phyloP scores from a whole-genome alignment of 2,888 invertebrate genomes.

The Sympetrum striolatum region DNA sequence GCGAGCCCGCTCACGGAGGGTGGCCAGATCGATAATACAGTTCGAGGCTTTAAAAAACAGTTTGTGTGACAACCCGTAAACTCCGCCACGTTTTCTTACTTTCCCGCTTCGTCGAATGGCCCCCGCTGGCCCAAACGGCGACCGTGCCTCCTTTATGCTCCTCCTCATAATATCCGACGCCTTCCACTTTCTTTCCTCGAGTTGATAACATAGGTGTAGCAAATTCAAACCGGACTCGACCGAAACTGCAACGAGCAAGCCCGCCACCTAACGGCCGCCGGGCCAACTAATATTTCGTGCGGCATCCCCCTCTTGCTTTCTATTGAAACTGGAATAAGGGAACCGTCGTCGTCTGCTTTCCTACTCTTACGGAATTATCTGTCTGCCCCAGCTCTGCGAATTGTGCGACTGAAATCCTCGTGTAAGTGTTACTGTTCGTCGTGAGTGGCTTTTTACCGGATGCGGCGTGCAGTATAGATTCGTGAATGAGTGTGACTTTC shows the following conservation, averaged over 20 bases:
- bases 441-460: neutral
- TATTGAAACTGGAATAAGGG: conserved; percentile 40
- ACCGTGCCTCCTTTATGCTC: neutral
- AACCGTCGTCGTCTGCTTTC: conserved; percentile 33
- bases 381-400: conserved; percentile 29
- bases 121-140: neutral
- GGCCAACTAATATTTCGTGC: conserved; percentile 43
- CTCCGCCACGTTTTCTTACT: neutral
- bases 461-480: conserved; percentile 9
- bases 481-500: conserved; percentile 41
- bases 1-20: conserved; percentile 24
- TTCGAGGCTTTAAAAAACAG: conserved; percentile 38
- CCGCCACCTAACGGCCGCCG: conserved; percentile 39
- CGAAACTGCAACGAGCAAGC: conserved; percentile 37
- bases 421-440: conserved; percentile 15
- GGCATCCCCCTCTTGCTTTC: conserved; percentile 41
- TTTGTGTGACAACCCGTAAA: conserved; percentile 15
- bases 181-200: neutral
- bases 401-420: conserved; percentile 3
- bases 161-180: neutral
- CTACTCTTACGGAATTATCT: conserved; percentile 30
- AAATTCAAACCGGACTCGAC: conserved; percentile 32
- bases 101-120: neutral
- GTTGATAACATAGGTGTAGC: neutral
- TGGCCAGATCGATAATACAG: conserved; percentile 26